Percentiles rank a stretch among this genome's conserved stretches.
phyloP scores from a whole-genome alignment of 2,113 vertebrate genomes.

The Salvelinus sp. region DNA sequence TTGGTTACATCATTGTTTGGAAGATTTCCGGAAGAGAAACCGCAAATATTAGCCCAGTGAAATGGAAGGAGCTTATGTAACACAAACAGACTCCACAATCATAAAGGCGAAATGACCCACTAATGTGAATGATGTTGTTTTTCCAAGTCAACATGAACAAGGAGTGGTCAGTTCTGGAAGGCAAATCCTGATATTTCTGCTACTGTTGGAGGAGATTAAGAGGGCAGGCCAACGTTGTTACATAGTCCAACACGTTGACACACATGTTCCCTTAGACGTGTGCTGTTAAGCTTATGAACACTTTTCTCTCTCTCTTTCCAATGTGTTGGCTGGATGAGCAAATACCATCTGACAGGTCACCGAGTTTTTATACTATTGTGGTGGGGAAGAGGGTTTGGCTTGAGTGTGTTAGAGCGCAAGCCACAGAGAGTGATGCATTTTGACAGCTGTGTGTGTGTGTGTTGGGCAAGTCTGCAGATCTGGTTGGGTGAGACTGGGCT shows the following conservation, averaged over 20 bases:
- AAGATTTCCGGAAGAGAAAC: background rate
- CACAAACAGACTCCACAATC: background rate
- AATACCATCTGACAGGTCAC: constrained; percentile 22
- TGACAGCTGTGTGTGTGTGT: constrained; percentile 58
- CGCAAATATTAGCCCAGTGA: constrained; percentile 8
- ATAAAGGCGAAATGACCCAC: background rate
- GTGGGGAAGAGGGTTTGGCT: constrained; percentile 20
- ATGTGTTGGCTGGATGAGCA: constrained; percentile 26
- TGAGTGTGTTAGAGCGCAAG: constrained; percentile 28
- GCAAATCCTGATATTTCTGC: background rate
- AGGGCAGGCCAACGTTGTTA: constrained; percentile 14
- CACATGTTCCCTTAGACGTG: background rate
- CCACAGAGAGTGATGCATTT: constrained; percentile 59
- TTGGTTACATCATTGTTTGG: constrained; percentile 20
- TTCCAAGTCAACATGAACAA: background rate
- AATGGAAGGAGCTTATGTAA: constrained; percentile 42
- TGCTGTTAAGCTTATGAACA: background rate
- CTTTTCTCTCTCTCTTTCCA: background rate
- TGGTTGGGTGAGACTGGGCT: constrained; percentile 61
- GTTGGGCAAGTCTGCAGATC: constrained; percentile 39
- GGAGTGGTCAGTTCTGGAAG: background rate
- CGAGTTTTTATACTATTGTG: constrained; percentile 33
- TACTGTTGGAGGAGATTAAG: constrained; percentile 19
- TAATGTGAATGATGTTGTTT: background rate
- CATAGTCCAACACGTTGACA: constrained; percentile 31